Percentiles rank a stretch among this genome's conserved stretches.
Conservation (phyloP, 1,140 invertebrate species). For the Ceratina japonica region DNA sequence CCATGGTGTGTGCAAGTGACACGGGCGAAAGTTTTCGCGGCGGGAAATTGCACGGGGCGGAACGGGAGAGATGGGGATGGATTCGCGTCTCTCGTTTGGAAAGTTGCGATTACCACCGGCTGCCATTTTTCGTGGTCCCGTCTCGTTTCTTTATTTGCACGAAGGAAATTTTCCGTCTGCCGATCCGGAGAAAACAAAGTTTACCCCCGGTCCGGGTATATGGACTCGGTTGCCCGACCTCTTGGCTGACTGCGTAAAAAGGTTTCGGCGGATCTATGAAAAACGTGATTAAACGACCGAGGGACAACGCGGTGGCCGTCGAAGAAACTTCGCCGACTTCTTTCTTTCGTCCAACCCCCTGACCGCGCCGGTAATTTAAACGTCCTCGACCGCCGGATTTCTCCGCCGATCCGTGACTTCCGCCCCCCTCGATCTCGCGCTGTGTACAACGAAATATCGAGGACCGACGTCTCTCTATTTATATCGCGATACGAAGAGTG, state of each 20-base stretch:
- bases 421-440: not conserved
- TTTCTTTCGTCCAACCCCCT: slow-evolving; percentile 1
- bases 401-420: not conserved
- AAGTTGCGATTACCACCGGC: slow-evolving; percentile 50
- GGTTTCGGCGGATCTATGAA: slow-evolving; percentile 52
- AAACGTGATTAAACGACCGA: slow-evolving; percentile 59
- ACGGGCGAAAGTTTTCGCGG: slow-evolving; percentile 53
- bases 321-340: slow-evolving; percentile 44
- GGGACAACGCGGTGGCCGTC: slow-evolving; percentile 51
- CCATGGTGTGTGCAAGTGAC: slow-evolving; percentile 8
- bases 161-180: not conserved
- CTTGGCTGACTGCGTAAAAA: slow-evolving; percentile 44
- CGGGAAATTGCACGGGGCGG: slow-evolving; percentile 50
- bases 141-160: slow-evolving; percentile 10
- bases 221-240: not conserved
- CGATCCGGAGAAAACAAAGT: slow-evolving; percentile 45
- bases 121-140: slow-evolving; percentile 15
- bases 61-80: not conserved
- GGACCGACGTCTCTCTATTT: no score
- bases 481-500: no score
- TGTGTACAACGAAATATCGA: no score
- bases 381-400: slow-evolving; percentile 33
- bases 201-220: slow-evolving; percentile 45
- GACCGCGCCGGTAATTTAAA: slow-evolving; percentile 54
- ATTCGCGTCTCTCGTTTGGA: slow-evolving; percentile 52